Base-by-base conservation (phyloP, 2,113 vertebrate species). In the Shinisaurus crocodilurus region DNA sequence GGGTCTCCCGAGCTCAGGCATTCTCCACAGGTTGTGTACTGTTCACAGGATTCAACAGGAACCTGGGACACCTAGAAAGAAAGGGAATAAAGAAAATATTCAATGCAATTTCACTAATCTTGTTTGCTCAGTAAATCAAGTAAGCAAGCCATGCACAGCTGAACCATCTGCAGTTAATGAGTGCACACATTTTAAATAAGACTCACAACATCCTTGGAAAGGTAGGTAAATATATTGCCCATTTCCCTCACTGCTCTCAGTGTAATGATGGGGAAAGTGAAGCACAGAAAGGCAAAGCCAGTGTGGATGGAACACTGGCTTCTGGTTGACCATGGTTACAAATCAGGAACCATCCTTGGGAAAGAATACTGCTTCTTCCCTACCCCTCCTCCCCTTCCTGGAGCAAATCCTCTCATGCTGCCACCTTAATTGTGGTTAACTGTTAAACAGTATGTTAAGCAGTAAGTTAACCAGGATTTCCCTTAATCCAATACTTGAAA, bases 1-100 rank as follows among this genome's bases (percentile, higher is more conserved):
- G 99, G 99, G 91, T 99, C 99, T 16, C 99, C 99, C 0, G 99
- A 99, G 95, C 99, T 99, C 95, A 99, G 96, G 89, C 99, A 99
- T 96, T 99, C 98, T 40, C 98, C 97, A 70, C 99, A 99, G 5
- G 98, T 99, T 3, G 97, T 98, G 82, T 99, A 99, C 97, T 99
- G 99, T 95, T 99, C 98, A 5, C 99, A 99, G 0, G 98, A 98
- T 95, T 99, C 99, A 88, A 99, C 98, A 0, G 99, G 98, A 89
- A 99, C 98, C 88, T 98, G 98, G 60, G 97, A 98, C 88, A 99
- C 98, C 99, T 99, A 97, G 63, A 92, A 88, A 37, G 83, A 82
- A 81, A 83, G 90, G 63, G 85, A 65, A 93, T 85, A 65, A 50
- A 89, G 32, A 32, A 87, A 1, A 2, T 37, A 34, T 0, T 34